A percentile compares a stretch with the other conserved stretches of the same genome.
Conservation (phyloP, 2,797 vertebrate genomes). For the Tachyglossus aculeatus region DNA sequence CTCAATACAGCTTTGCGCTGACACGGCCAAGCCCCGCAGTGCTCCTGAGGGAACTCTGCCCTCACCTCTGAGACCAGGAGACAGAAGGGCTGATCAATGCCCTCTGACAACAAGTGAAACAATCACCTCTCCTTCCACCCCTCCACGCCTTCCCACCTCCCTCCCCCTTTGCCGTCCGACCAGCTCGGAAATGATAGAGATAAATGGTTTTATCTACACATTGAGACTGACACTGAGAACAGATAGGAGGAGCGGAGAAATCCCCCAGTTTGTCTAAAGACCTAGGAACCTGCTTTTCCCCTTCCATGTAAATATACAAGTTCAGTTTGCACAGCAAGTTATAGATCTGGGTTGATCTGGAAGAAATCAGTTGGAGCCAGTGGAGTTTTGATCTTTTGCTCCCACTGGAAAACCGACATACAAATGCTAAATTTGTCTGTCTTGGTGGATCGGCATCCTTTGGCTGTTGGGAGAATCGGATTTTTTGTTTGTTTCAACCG, state of each 20-base stretch:
- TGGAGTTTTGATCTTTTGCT: slow-evolving; percentile 36
- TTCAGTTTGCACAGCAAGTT: slow-evolving; percentile 36
- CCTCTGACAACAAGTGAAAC: slow-evolving; percentile 69
- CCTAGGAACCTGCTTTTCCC: slow-evolving; percentile 17
- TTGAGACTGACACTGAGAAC: slow-evolving; percentile 29
- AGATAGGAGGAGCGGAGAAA: slow-evolving; percentile 11
- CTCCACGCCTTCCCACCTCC: slow-evolving; percentile 37
- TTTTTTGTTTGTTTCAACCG: slow-evolving; percentile 33
- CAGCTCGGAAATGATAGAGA: slow-evolving; percentile 61
- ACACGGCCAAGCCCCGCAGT: slow-evolving; percentile 66
- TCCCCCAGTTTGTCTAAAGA: slow-evolving; percentile 32
- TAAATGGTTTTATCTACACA: slow-evolving; percentile 60
- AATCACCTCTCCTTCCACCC: slow-evolving; percentile 57
- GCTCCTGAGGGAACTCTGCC: slow-evolving; percentile 73
- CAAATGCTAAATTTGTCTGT: slow-evolving; percentile 39
- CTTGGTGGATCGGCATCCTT: slow-evolving; percentile 30
- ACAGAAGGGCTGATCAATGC: slow-evolving; percentile 71
- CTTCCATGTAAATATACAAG: slow-evolving; percentile 53
- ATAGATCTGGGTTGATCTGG: slow-evolving; percentile 34
- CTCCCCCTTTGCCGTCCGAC: slow-evolving; percentile 43
- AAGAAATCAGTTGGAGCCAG: neutral
- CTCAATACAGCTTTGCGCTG: slow-evolving; percentile 72
- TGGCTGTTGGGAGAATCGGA: slow-evolving; percentile 31
- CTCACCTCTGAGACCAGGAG: slow-evolving; percentile 70
- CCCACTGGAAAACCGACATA: slow-evolving; percentile 24